Percentiles rank a stretch among this genome's conserved stretches.
Conservation (phyloP, 1,140 invertebrate genomes). For the Aphaenogaster ashmeadi region DNA sequence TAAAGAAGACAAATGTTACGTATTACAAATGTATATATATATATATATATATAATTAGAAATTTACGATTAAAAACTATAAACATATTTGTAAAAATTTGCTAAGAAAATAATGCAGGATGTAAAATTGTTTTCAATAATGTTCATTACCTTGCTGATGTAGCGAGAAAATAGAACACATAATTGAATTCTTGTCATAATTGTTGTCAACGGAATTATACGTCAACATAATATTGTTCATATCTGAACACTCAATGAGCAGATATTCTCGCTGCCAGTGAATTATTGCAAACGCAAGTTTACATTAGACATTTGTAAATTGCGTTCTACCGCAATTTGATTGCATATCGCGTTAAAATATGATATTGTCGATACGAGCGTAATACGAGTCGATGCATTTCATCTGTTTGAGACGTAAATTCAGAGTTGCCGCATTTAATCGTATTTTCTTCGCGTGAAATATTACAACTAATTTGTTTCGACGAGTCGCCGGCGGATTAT, state of each 20-base stretch:
- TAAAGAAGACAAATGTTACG: neutral
- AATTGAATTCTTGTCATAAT: slow-evolving; percentile 5
- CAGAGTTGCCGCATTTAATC: slow-evolving; percentile 21
- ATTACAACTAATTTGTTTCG: slow-evolving; percentile 55
- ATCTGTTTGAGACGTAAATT: slow-evolving; percentile 50
- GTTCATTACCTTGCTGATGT: neutral
- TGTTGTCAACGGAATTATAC: neutral
- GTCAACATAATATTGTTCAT: neutral
- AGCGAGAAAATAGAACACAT: neutral
- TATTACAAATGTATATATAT: neutral
- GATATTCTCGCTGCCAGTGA: slow-evolving; percentile 15
- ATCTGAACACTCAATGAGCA: neutral
- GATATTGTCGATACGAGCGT: slow-evolving; percentile 13
- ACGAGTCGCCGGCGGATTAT: slow-evolving; percentile 49
- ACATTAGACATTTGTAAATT: slow-evolving; percentile 52
- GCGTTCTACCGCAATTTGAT: slow-evolving; percentile 32
- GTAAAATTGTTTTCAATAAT: slow-evolving; percentile 14
- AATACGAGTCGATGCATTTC: slow-evolving; percentile 24
- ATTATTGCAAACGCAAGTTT: slow-evolving; percentile 33
- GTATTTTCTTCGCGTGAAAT: slow-evolving; percentile 62
- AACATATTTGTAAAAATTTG: neutral
- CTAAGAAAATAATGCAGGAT: neutral
- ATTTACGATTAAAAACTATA: slow-evolving; percentile 2
- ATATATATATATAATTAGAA: too few relatives aligned
- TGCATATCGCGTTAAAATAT: slow-evolving; percentile 41